Conservation (phyloP, 2,113 vertebrate genomes). For the Callipepla californica region DNA sequence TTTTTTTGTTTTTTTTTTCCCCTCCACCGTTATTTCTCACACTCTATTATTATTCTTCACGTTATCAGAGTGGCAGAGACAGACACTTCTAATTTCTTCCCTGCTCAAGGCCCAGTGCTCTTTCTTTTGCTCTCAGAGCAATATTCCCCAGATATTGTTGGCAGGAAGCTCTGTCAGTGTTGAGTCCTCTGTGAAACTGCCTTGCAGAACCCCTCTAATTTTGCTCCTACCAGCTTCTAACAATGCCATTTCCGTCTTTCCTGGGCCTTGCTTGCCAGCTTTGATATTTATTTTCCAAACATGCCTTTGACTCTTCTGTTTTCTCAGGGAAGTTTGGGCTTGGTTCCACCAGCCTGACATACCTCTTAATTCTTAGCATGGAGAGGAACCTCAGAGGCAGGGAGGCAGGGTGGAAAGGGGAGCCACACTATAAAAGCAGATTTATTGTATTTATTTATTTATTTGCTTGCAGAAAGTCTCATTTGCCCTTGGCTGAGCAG, state of each 20-base stretch:
- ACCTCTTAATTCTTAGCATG: background rate
- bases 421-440: background rate
- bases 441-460: background rate
- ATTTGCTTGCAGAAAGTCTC: background rate
- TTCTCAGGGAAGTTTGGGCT: conserved; percentile 39
- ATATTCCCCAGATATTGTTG: background rate
- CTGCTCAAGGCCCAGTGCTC: background rate
- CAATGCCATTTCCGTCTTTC: background rate
- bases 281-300: conserved; percentile 63
- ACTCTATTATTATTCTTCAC: background rate
- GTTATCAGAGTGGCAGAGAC: background rate
- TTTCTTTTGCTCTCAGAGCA: conserved; percentile 18
- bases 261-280: background rate
- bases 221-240: conserved; percentile 7
- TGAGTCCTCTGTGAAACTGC: background rate
- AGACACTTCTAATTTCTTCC: conserved; percentile 24
- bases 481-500: background rate
- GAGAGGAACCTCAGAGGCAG: background rate
- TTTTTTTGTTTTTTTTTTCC: background rate
- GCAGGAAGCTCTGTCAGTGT: background rate
- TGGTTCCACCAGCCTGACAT: conserved; percentile 39
- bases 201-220: background rate
- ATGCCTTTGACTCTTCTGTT: conserved; percentile 45
- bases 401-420: background rate
- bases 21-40: background rate